Base-by-base conservation (phyloP, 2,113 vertebrate species). In the Hippocampus zosterae region DNA sequence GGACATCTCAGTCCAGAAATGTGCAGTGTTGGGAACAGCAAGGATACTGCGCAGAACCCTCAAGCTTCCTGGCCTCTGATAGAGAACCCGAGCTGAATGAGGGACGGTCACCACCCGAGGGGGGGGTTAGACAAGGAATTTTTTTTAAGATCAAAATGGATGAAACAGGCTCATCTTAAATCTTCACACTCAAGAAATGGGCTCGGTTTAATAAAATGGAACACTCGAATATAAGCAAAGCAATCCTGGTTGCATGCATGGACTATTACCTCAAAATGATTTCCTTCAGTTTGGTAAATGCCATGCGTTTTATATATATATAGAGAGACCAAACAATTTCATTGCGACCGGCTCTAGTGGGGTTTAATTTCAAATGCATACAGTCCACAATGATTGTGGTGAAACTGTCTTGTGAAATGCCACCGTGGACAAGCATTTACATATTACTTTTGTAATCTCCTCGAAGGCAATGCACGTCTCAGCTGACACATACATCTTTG, bases 401-500 rank as follows among this genome's bases (percentile, higher is more conserved):
- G n/a, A 75, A 74, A 82, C 77, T 69, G 76, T 70, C 27, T 75
- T 64, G 40, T 1, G 37, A 44, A 68, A 63, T 23, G 48, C 68
- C 72, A 62, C 55, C 48, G 64, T 66, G 67, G 61, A 70, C 72
- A 77, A 75, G 78, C 72, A 72, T 70, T 63, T 73, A 70, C 68
- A 59, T 61, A 48, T 71, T 57, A 66, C 68, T 68, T 67, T 60
- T 29, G 60, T 80, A 81, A 80, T 79, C 41, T 71, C 75, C 60
- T 23, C 68, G 25, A 61, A 74, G 65, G 64, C 68, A 75, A 48
- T 56, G 65, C 42, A 12, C 46, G 55, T 59, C 73, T 46, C 48
- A 41, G 61, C 69, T 70, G 57, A 8, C 63, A 8, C 42, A 65
- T 13, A 13, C 40, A 64, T 64, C 41, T 25, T 50, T 72, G 69